Evolutionary conservation across 2,113 vertebrate genomes (phyloP).

Genomic region (Oreochromis niloticus): DNA sequence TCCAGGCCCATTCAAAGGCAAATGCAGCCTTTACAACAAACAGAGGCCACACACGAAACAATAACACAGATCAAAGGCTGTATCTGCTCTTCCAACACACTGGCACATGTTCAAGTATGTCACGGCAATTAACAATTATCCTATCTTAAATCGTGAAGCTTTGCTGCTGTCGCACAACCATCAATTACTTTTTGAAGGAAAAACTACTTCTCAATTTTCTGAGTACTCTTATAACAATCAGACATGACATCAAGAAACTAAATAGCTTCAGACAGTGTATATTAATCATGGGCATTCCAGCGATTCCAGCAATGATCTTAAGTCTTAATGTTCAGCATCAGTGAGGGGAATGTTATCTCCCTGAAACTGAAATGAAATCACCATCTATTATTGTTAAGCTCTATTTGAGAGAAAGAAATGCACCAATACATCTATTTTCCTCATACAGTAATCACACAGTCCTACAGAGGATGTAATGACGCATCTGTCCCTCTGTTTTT

Average conservation of each 20-base stretch:
- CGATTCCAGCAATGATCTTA: background rate
- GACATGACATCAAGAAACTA: background rate
- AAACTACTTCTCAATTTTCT: background rate
- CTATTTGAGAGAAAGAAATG: background rate
- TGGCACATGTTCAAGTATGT: background rate
- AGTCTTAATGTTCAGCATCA: background rate
- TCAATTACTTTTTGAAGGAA: background rate
- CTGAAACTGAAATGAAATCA: background rate
- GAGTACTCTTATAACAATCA: background rate
- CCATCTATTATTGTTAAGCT: background rate
- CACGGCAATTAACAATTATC: background rate
- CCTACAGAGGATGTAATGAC: background rate
- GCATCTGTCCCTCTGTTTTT: background rate
- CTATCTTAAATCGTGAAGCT: background rate
- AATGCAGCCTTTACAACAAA: background rate
- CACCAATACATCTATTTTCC: background rate
- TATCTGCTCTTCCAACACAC: background rate
- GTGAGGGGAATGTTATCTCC: background rate
- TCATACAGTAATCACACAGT: background rate
- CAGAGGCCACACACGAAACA: background rate
- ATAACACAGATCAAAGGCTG: constrained; percentile 12
- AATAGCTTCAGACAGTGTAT: background rate
- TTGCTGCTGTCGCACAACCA: background rate
- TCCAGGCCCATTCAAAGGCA: background rate
- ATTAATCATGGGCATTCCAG: background rate